Conservation (phyloP, 2,797 vertebrate genomes). For the Avahi laniger region DNA sequence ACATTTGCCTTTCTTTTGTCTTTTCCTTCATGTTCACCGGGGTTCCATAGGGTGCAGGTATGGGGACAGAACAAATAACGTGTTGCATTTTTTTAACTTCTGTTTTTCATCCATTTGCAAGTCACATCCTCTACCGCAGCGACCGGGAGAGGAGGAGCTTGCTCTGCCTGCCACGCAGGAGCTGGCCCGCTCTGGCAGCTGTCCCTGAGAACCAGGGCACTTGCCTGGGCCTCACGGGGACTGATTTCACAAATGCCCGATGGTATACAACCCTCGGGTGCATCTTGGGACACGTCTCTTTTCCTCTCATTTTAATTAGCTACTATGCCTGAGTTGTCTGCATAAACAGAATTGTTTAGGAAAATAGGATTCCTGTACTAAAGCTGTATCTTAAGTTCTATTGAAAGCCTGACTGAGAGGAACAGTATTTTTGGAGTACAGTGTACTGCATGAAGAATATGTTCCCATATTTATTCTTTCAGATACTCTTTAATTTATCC, state of each 20-base stretch:
- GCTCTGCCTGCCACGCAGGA: neutral
- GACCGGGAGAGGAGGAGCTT: neutral
- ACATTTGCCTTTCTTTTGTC: neutral
- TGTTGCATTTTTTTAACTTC: neutral
- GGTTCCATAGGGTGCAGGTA: neutral
- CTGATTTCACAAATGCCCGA: neutral
- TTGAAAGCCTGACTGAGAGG: neutral
- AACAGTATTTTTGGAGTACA: neutral
- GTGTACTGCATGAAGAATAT: neutral
- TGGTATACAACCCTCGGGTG: neutral
- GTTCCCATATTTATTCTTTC: neutral
- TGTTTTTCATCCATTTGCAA: neutral
- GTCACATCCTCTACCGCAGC: neutral
- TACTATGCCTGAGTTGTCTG: neutral
- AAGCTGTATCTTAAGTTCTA: neutral
- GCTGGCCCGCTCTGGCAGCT: neutral
- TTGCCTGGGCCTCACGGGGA: neutral
- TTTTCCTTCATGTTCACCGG: neutral
- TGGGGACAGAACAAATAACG: neutral
- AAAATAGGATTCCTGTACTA: neutral
- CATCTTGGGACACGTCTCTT: neutral
- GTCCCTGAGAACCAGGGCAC: neutral
- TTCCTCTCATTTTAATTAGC: neutral
- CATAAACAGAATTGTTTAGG: neutral
- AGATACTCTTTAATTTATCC: neutral